Evolutionary conservation across 2,797 vertebrate species (phyloP).

Genomic region (Huso huso): DNA sequence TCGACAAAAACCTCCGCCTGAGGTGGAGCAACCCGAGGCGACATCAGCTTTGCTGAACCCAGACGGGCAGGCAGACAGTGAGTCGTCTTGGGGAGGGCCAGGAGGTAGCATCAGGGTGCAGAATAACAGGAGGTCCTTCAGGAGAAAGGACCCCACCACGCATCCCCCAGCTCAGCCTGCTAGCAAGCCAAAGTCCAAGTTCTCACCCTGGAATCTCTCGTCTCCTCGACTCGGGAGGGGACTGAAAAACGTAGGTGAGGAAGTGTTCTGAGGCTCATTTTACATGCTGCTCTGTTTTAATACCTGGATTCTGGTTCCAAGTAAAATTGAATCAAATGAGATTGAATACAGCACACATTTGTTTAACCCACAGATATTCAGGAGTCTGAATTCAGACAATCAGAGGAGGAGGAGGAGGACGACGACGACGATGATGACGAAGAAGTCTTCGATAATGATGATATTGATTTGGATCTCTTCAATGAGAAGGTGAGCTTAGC

Average conservation of each 20-base stretch:
- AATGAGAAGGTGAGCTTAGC: conserved; percentile 38
- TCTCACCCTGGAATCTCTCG: conserved; percentile 68
- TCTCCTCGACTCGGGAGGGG: conserved; percentile 58
- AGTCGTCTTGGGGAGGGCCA: conserved; percentile 49
- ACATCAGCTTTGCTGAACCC: conserved; percentile 27
- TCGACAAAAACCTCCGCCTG: conserved; percentile 51
- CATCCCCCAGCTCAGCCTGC: conserved; percentile 26
- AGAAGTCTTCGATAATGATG: conserved; percentile 24
- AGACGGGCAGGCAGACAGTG: conserved; percentile 51
- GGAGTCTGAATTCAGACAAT: neutral
- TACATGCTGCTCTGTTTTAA: neutral
- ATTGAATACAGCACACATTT: conserved; percentile 31
- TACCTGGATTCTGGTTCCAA: neutral
- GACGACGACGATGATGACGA: conserved; percentile 40
- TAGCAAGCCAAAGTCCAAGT: conserved; percentile 52
- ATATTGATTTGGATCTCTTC: conserved; percentile 14
- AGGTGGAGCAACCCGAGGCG: conserved; percentile 22
- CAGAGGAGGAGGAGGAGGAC: conserved; percentile 34
- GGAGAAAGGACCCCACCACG: conserved; percentile 39
- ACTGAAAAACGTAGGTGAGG: conserved; percentile 45
- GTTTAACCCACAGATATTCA: neutral
- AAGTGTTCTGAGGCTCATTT: conserved; percentile 28
- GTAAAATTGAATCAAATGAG: neutral
- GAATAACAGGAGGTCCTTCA: conserved; percentile 46
- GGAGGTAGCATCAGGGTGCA: conserved; percentile 35